Conservation (phyloP, 1,140 invertebrate genomes). For the Pissodes strobi region DNA sequence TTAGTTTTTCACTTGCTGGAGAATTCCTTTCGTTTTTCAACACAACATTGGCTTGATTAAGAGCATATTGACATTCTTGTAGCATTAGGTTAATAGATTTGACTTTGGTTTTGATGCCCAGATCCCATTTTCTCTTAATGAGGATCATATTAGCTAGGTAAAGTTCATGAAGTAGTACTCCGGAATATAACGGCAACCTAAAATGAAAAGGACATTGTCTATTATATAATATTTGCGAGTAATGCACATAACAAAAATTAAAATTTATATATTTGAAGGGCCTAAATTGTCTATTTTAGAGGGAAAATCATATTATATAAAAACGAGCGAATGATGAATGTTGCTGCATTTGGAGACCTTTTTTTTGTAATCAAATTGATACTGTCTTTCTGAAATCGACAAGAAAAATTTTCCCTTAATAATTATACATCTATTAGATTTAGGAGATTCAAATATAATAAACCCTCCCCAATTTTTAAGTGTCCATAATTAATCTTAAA, state of each 20-base stretch:
- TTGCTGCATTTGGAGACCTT: too few relatives aligned
- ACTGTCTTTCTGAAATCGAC: background rate
- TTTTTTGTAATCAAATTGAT: background rate
- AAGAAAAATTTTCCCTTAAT: background rate
- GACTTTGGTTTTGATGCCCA: slow-evolving; percentile 53
- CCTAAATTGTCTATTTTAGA: background rate
- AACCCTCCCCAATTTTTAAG: too few relatives aligned
- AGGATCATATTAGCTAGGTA: slow-evolving; percentile 62
- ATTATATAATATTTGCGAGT: background rate
- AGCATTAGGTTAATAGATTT: slow-evolving; percentile 47
- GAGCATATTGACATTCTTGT: slow-evolving; percentile 55
- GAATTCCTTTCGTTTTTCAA: slow-evolving; percentile 59
- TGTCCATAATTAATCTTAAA: too few relatives aligned
- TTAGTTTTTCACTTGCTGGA: slow-evolving; percentile 59
- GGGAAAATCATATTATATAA: too few relatives aligned
- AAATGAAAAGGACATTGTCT: slow-evolving; percentile 18
- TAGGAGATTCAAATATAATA: too few relatives aligned
- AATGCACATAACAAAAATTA: background rate
- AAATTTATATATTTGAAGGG: background rate
- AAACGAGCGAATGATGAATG: too few relatives aligned
- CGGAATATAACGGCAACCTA: slow-evolving; percentile 71
- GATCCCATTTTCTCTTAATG: slow-evolving; percentile 58
- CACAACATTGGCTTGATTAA: slow-evolving; percentile 57
- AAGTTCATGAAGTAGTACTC: slow-evolving; percentile 73
- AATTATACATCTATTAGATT: background rate